Base-by-base conservation (phyloP, 2,113 vertebrate species). In the Empidonax traillii region DNA sequence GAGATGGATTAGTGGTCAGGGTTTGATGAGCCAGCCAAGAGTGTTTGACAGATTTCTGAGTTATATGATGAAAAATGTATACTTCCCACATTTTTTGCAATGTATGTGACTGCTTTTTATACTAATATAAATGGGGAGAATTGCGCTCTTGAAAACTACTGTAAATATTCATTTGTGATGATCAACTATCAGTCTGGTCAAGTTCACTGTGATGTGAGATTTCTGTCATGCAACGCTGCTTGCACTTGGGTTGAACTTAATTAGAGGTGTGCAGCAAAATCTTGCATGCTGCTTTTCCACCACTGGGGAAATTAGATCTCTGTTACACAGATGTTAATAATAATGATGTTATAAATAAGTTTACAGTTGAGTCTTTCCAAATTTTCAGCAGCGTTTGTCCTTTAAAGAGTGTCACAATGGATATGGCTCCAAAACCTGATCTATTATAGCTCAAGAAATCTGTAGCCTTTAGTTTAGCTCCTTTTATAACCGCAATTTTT, bases 401-500 rank as follows among this genome's bases (percentile, higher is more conserved):
- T 80, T 78, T 94, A 77, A 95, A 93, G 83, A 51, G 77, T 93
- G 65, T 84, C 85, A 89, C 81, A 84, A 69, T 58, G 33, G 71
- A 46, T 81, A 85, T 92, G 79, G 39, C 39, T 95, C 39, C 63
- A 80, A 93, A 96, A 58, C 77, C 63, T 85, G 66, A 90, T 46
- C 73, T 91, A 75, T 85, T 62, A 47, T 30, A 88, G 66, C 58
- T 84, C 68, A 92, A 81, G 49, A 55, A 85, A 96, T 94, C 39
- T 47, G 68, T 59, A 95, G 82, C 90, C 85, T 77, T 90, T 85
- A 76, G 56, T 95, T 74, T 81, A 91, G 85, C 76, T 97, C 84
- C 73, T 94, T 96, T 96, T 85, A 95, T 63, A 95, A 79, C 85
- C 85, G 80, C 43, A 92, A 81, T 65, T 96, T 97, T 97, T 87